Percentiles rank a stretch among this genome's conserved stretches.
Conservation (phyloP, 2,797 vertebrate genomes). For the Chelmon rostratus region DNA sequence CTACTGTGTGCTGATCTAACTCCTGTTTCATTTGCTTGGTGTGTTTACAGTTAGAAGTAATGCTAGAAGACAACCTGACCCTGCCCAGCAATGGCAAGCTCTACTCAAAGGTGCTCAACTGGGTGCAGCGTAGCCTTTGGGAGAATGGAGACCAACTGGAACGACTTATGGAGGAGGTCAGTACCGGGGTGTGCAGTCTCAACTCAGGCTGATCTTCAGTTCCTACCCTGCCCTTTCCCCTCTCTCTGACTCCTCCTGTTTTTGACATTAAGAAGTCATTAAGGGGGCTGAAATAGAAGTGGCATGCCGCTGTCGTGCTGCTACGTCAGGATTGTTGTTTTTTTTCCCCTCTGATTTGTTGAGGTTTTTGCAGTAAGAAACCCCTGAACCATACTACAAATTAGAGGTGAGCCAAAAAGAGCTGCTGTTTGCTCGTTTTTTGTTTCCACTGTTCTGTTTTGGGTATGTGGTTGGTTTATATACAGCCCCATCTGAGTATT, state of each 20-base stretch:
- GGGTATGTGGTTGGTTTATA: conserved; percentile 78
- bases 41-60: conserved; percentile 94
- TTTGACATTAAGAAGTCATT: conserved; percentile 78
- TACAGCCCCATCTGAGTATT: conserved; percentile 70
- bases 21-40: conserved; percentile 4
- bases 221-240: conserved; percentile 47
- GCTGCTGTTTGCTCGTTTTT: conserved; percentile 74
- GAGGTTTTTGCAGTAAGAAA: conserved; percentile 85
- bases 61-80: conserved; percentile 96
- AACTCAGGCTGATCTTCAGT: conserved; percentile 36
- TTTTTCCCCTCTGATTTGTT: conserved; percentile 79
- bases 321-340: conserved; percentile 81
- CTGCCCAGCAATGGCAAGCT: conserved; percentile 98
- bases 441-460: conserved; percentile 72
- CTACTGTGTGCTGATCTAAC: not conserved
- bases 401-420: conserved; percentile 85
- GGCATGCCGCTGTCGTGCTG: conserved; percentile 78
- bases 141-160: conserved; percentile 97
- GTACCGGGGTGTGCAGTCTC: conserved; percentile 76
- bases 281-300: conserved; percentile 72
- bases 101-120: conserved; percentile 98
- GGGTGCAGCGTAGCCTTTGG: conserved; percentile 99
- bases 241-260: conserved; percentile 65
- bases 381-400: conserved; percentile 82
- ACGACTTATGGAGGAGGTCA: conserved; percentile 99